Evolutionary conservation across 2,113 vertebrate species (phyloP).

Genomic region (Felis catus): DNA sequence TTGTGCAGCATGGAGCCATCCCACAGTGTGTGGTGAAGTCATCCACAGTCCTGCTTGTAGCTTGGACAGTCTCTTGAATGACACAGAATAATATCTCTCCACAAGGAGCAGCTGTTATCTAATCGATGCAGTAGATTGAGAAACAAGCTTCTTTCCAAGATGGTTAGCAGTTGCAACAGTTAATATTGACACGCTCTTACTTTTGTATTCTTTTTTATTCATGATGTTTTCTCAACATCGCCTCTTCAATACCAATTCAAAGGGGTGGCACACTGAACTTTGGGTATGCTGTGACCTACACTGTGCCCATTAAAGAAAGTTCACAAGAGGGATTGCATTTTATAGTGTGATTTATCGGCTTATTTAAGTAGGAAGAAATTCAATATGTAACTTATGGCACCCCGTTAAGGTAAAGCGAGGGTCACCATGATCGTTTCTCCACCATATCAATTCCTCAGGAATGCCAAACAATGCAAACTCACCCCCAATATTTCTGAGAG

Average conservation of each 20-base stretch:
- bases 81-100: background rate
- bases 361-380: conserved; percentile 34
- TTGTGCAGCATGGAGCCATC: background rate
- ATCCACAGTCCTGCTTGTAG: background rate
- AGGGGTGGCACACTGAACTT: background rate
- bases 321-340: background rate
- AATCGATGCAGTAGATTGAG: background rate
- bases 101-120: background rate
- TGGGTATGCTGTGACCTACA: background rate
- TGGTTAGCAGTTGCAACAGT: background rate
- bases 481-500: background rate
- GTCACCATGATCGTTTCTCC: background rate
- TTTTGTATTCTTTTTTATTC: background rate
- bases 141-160: background rate
- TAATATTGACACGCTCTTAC: background rate
- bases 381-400: background rate
- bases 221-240: background rate
- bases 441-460: background rate
- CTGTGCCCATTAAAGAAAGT: background rate
- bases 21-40: background rate
- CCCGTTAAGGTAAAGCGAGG: background rate
- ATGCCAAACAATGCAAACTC: background rate
- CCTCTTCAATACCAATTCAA: background rate
- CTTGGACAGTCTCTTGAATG: background rate
- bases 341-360: conserved; percentile 15